Percentiles rank a stretch among this genome's conserved stretches.
Conservation (phyloP, 1,140 invertebrate species). For the Listronotus oregonensis region DNA sequence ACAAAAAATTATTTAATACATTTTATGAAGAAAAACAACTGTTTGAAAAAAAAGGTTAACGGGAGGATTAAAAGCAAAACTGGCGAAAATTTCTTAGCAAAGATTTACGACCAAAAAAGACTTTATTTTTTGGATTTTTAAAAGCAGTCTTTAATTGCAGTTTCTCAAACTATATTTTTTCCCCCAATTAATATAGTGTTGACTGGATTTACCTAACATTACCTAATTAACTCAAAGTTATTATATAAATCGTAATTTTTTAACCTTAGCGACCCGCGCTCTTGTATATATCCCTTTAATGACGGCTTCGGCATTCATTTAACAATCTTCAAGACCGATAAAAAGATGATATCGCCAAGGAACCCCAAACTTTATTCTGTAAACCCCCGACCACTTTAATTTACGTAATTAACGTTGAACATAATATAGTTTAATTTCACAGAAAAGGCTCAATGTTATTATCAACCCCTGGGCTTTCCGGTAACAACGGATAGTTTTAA, state of each 20-base stretch:
- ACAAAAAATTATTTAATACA: too few species aligned
- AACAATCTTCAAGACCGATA: constrained; percentile 17
- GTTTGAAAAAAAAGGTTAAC: too few species aligned
- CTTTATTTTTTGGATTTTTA: too few species aligned
- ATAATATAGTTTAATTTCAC: constrained; percentile 25
- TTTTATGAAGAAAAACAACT: too few species aligned
- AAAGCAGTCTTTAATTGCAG: too few species aligned
- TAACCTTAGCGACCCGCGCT: not conserved
- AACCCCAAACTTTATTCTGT: constrained; percentile 24
- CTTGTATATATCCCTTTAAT: not conserved
- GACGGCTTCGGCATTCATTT: constrained; percentile 12
- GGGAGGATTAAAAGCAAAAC: too few species aligned
- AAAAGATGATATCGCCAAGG: constrained; percentile 20
- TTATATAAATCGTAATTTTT: not conserved
- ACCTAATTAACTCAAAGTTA: not conserved
- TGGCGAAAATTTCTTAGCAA: too few species aligned
- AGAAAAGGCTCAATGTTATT: constrained; percentile 23
- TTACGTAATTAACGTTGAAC: constrained; percentile 34
- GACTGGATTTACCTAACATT: too few species aligned
- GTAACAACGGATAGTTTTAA: not conserved
- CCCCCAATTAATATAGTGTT: too few species aligned
- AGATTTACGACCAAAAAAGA: too few species aligned
- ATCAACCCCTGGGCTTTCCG: not conserved
- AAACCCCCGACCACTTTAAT: constrained; percentile 35
- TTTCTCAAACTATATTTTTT: too few species aligned